Conservation (phyloP, 2,888 invertebrate species). For the Unio delphinus region DNA sequence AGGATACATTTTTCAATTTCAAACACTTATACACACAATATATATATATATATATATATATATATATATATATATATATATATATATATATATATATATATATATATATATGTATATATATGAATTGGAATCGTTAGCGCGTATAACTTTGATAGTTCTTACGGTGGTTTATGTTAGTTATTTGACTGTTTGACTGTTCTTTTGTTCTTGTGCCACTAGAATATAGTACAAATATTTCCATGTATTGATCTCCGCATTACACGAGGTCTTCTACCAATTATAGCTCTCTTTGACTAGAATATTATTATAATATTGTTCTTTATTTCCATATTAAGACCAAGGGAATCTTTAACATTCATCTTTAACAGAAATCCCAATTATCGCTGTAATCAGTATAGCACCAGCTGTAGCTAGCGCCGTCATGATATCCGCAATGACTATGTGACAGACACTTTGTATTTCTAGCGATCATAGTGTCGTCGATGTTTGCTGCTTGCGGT, state of each 20-base stretch:
- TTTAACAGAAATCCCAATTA: constrained; percentile 8
- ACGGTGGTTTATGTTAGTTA: too few species aligned
- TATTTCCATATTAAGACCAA: background rate
- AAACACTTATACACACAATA: too few species aligned
- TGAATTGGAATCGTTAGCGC: too few species aligned
- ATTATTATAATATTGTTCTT: too few species aligned
- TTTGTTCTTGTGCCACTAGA: background rate
- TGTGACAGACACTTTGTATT: background rate
- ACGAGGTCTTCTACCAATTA: too few species aligned
- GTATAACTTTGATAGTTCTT: too few species aligned
- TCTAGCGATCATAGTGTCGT: constrained; percentile 1
- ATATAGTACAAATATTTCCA: background rate
- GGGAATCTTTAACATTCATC: background rate
- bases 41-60: background rate
- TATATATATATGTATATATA: too few species aligned
- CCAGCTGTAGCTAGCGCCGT: constrained; percentile 1
- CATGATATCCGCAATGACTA: background rate
- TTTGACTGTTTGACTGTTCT: too few species aligned
- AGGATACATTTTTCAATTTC: too few species aligned
- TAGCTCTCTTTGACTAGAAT: too few species aligned
- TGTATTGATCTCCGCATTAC: background rate
- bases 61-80: too few species aligned
- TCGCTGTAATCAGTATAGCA: constrained; percentile 6
- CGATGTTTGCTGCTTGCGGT: too few species aligned
- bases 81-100: background rate